Conservation (phyloP, 2,797 vertebrate species). For the Orestias chungarensis region DNA sequence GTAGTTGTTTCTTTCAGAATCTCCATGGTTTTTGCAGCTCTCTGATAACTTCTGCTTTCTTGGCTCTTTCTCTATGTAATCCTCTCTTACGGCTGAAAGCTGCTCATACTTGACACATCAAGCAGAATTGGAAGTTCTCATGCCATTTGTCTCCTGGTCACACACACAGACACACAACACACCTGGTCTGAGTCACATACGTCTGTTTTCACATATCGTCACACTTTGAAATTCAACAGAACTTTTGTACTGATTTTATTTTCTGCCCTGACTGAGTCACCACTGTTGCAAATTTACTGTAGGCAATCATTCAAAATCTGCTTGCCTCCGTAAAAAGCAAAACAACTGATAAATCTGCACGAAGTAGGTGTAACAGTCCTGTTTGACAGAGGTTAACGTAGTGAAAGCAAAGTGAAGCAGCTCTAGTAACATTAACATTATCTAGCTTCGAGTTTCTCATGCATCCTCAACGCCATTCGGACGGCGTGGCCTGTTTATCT, state of each 20-base stretch:
- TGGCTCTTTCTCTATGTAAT: too few relatives aligned
- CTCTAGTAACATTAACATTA: background rate
- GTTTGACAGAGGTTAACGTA: background rate
- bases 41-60: background rate
- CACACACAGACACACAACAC: constrained; percentile 14
- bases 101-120: constrained; percentile 12
- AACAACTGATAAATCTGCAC: background rate
- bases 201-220: background rate
- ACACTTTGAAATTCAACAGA: background rate
- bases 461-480: background rate
- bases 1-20: background rate
- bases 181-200: constrained; percentile 4
- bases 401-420: background rate
- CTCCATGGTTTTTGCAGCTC: background rate
- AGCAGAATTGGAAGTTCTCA: constrained; percentile 12
- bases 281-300: background rate
- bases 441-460: accelerated
- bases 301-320: constrained; percentile 6
- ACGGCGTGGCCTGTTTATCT: background rate
- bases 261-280: constrained; percentile 35
- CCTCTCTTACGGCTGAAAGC: too few relatives aligned
- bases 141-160: constrained; percentile 31
- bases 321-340: constrained; percentile 11
- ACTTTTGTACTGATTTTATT: constrained; percentile 7
- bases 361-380: background rate